Evolutionary conservation across 2,113 vertebrate species (phyloP).

Genomic region (Lepus europaeus): DNA sequence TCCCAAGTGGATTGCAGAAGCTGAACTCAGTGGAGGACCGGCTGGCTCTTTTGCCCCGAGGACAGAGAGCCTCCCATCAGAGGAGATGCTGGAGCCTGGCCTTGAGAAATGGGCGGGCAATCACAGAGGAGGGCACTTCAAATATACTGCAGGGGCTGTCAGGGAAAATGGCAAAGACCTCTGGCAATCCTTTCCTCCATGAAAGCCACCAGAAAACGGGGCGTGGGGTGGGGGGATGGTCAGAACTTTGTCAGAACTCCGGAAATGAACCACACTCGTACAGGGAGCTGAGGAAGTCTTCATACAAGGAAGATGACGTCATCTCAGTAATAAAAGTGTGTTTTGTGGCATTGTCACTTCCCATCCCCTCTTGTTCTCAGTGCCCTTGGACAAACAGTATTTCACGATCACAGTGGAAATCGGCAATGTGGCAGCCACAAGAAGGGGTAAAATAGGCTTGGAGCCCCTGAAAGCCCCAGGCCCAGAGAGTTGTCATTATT

Average conservation of each 20-base stretch:
- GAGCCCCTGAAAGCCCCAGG: background rate
- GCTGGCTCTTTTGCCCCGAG: background rate
- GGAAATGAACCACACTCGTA: background rate
- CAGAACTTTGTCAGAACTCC: conserved; percentile 28
- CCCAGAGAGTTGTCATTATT: background rate
- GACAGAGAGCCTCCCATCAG: background rate
- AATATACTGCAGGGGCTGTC: background rate
- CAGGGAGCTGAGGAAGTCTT: background rate
- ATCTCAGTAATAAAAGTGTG: background rate
- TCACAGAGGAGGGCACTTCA: background rate
- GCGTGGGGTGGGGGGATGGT: background rate
- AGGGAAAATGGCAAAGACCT: background rate
- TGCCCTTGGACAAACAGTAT: background rate
- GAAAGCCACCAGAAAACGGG: conserved; percentile 10
- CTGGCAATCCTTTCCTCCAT: background rate
- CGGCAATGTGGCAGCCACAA: background rate
- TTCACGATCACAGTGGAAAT: background rate
- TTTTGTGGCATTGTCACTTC: background rate
- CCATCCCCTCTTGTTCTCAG: background rate
- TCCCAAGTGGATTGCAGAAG: background rate
- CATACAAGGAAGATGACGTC: background rate
- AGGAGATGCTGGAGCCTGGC: background rate
- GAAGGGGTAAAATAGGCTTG: background rate
- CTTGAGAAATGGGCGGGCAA: background rate
- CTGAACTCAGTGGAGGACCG: background rate